Percentiles rank a stretch among this genome's conserved stretches.
These are phyloP conservation scores for Campoplex nolae DNA, from an alignment of 2,888 invertebrate species.

Conservation along the genomic window DNA sequence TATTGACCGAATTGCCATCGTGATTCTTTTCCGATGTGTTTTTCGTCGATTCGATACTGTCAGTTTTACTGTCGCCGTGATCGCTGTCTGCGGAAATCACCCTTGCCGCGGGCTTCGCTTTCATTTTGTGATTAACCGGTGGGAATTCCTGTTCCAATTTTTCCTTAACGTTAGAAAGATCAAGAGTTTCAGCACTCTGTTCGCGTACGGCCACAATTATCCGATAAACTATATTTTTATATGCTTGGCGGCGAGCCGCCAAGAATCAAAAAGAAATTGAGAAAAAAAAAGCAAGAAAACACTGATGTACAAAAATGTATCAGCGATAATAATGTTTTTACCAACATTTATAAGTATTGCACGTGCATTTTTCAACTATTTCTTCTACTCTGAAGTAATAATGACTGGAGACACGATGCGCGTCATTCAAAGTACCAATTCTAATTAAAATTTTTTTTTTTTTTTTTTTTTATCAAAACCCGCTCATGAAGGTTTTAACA, in stretches of 20 bases:
- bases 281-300: not conserved
- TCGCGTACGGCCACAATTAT: slow-evolving; percentile 38
- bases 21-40: slow-evolving; percentile 81
- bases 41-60: slow-evolving; percentile 82
- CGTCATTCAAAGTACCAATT: slow-evolving; percentile 6
- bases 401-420: not conserved
- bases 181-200: slow-evolving; percentile 60
- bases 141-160: slow-evolving; percentile 86
- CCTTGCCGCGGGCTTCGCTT: slow-evolving; percentile 84
- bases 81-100: slow-evolving; percentile 83
- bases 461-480: not conserved
- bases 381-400: not conserved
- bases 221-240: not conserved
- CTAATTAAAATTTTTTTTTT: not conserved
- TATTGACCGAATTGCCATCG: slow-evolving; percentile 84
- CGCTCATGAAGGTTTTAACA: slow-evolving; percentile 71
- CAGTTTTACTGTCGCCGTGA: slow-evolving; percentile 84
- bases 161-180: slow-evolving; percentile 70
- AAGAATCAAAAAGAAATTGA: not conserved
- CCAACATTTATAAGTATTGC: not conserved
- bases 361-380: slow-evolving; percentile 21
- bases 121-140: slow-evolving; percentile 86
- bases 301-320: not conserved
- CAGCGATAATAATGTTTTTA: not conserved
- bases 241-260: not conserved